Conservation (phyloP, 37 sponge, comb jelly and placozoan genomes). For the Hexactinellida sp. region DNA sequence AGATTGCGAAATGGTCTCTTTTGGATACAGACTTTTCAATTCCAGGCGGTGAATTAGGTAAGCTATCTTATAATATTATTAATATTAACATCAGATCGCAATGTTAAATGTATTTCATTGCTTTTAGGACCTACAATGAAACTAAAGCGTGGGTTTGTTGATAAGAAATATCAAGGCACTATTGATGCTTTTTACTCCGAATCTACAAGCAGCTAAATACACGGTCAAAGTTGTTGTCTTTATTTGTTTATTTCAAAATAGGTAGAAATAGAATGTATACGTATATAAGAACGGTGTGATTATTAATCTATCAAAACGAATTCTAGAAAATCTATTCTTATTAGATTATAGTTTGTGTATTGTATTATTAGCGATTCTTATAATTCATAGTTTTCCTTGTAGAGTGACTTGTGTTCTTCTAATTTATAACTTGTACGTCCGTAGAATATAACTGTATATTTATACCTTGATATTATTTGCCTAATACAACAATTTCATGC, state of each 20-base stretch:
- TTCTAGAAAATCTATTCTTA: too few relatives aligned
- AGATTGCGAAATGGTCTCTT: slow-evolving; percentile 58
- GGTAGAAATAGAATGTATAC: too few relatives aligned
- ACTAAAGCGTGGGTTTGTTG: slow-evolving; percentile 41
- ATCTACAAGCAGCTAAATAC: neutral
- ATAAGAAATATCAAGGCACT: slow-evolving; percentile 39
- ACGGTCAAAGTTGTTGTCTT: neutral
- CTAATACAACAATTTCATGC: too few relatives aligned
- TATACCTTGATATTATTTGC: too few relatives aligned
- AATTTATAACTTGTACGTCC: too few relatives aligned
- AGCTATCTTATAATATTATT: neutral
- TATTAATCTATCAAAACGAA: neutral
- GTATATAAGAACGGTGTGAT: neutral
- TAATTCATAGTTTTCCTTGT: neutral
- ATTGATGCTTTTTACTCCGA: slow-evolving; percentile 56
- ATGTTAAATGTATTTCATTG: neutral
- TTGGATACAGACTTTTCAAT: slow-evolving; percentile 52
- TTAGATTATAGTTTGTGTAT: neutral
- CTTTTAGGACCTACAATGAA: slow-evolving; percentile 69
- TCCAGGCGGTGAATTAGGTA: slow-evolving; percentile 65
- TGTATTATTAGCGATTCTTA: neutral
- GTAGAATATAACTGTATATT: too few relatives aligned
- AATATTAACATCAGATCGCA: neutral
- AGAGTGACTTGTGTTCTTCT: too few relatives aligned
- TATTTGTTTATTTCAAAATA: neutral